Conservation (phyloP, 2,797 vertebrate genomes). For the Podargus strigoides region DNA sequence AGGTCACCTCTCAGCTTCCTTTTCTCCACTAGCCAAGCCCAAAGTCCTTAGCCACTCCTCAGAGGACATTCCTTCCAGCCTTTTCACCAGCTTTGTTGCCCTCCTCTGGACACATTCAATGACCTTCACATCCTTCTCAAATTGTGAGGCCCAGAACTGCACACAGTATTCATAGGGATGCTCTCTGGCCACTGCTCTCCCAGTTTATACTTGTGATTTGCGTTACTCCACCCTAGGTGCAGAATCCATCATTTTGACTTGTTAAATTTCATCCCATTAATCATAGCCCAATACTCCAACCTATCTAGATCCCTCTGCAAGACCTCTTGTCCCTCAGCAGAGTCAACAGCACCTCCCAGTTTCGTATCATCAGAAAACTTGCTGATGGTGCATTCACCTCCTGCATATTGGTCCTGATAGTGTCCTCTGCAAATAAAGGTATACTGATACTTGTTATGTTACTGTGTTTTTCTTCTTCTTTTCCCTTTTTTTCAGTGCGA, state of each 20-base stretch:
- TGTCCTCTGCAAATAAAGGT: not conserved
- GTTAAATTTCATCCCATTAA: not conserved
- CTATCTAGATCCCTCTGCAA: not conserved
- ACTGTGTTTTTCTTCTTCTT: not conserved
- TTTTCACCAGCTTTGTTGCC: not conserved
- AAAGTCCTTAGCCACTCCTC: not conserved
- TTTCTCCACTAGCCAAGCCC: not conserved
- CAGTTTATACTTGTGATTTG: rapidly evolving
- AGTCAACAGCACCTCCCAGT: not conserved
- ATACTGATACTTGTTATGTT: not conserved
- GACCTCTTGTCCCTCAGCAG: not conserved
- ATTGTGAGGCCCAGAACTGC: too few relatives aligned
- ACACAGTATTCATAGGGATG: too few relatives aligned
- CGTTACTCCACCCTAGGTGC: not conserved
- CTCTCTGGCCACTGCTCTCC: not conserved
- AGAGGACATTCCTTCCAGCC: not conserved
- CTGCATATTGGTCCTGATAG: not conserved
- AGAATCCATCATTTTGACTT: not conserved
- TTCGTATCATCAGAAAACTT: not conserved
- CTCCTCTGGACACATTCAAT: not conserved
- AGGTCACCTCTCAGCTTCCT: not conserved
- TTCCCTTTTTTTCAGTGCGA: not conserved
- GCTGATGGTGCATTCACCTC: not conserved
- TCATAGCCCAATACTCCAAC: not conserved
- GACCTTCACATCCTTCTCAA: not conserved